Evolutionary conservation across 1,140 invertebrate genomes (phyloP).

Genomic region (Pachypsylla venusta): DNA sequence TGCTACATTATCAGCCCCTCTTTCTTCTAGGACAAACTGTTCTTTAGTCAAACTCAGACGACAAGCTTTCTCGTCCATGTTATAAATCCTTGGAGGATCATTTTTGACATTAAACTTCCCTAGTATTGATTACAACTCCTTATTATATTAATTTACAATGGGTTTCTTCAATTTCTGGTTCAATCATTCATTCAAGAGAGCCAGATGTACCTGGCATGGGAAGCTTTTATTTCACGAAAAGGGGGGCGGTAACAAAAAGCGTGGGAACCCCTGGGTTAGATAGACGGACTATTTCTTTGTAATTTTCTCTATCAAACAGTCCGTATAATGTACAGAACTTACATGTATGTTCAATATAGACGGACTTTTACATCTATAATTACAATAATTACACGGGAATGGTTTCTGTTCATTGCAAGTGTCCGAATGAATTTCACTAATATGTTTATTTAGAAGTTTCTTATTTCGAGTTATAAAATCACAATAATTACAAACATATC

Average conservation of each 20-base stretch:
- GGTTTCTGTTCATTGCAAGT: neutral
- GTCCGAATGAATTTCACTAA: neutral
- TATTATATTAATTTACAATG: slow-evolving; percentile 27
- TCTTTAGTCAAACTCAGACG: slow-evolving; percentile 28
- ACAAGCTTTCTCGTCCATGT: slow-evolving; percentile 33
- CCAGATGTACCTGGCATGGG: too few species aligned
- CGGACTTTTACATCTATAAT: neutral
- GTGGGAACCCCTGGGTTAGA: too few species aligned
- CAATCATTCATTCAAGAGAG: too few species aligned
- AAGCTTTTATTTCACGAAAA: too few species aligned
- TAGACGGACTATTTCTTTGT: too few species aligned
- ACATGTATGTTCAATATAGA: neutral
- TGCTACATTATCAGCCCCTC: slow-evolving; percentile 28
- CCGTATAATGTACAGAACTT: neutral
- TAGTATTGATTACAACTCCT: slow-evolving; percentile 25
- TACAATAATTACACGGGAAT: neutral
- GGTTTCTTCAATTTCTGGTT: slow-evolving; percentile 28
- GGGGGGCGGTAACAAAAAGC: too few species aligned
- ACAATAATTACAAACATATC: too few species aligned
- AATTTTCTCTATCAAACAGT: neutral
- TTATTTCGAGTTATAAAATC: neutral
- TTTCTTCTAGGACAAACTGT: slow-evolving; percentile 27
- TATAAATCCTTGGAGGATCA: slow-evolving; percentile 28
- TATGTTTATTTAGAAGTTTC: neutral
- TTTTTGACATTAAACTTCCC: slow-evolving; percentile 22